Base-by-base conservation (phyloP, 2,797 vertebrate genomes). In the Coreius guichenoti region DNA sequence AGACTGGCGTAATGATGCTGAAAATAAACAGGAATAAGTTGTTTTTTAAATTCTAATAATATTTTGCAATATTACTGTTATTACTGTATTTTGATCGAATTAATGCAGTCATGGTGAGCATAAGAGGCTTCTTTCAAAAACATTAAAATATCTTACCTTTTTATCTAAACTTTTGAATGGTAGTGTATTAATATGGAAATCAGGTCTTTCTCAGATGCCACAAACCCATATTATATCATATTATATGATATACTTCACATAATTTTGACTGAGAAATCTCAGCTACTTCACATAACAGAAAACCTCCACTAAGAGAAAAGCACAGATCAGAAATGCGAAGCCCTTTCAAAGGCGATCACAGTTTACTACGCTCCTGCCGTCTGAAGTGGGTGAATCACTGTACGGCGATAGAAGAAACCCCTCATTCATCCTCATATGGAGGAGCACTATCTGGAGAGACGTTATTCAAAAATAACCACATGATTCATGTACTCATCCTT, bases 371-470 rank as follows among this genome's bases (percentile, higher is more conserved):
- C 45, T 39, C 47, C 61, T 83, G 75, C 56, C 23, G n/a, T 84
- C 58, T 86, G 72, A 49, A 82, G 76, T 70, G 82, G 72, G 76
- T 89, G 82, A 85, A 74, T 86, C 86, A 88, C 70, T 85, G 11
- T 80, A 56, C 70, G 36, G 67, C 39, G 49, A 80, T 65, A 67
- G 63, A 51, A 70, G 51, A 82, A 67, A 51, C 23, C 63, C 58
- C 63, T 63, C 76, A 83, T 89, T 89, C 69, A 88, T 43, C 69
- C 72, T 75, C 74, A 82, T 73, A 68, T 80, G 21, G 47, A 86
- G 77, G 29, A 80, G 61, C 49, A 69, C 36, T 47, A 58, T 70
- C 45, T 16, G 49, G 12, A 88, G 80, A 79, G 17, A 80, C 14
- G 29, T 65, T n/a, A n/a, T 76, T 63, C 11, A 68, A 39, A 49